These are phyloP conservation scores for Neosilurus hyrtlii DNA, from an alignment of 2,797 vertebrate species.

Conservation along the genomic window DNA sequence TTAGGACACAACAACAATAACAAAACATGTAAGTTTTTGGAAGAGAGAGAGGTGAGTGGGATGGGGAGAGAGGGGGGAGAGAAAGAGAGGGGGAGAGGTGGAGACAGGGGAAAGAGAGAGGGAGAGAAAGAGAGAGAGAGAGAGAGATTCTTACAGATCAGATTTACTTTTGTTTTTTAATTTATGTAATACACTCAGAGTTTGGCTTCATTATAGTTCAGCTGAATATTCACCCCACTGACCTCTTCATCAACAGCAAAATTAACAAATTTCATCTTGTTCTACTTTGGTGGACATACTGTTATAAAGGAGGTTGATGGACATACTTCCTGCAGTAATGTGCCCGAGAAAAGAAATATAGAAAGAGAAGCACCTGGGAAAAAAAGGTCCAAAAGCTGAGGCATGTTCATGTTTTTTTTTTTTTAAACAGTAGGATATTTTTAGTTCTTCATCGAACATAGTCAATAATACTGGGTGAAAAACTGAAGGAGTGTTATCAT, in stretches of 20 bases:
- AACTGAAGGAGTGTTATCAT: background rate
- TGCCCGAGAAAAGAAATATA: background rate
- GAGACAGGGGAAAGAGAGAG: too few relatives aligned
- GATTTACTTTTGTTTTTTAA: background rate
- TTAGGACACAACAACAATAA: background rate
- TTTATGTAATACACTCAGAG: background rate
- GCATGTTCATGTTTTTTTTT: background rate
- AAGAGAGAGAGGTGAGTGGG: background rate
- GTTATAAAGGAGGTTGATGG: background rate
- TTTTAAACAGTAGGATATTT: background rate
- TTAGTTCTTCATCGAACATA: background rate
- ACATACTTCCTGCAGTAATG: background rate
- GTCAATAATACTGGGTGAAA: background rate
- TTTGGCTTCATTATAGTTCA: background rate
- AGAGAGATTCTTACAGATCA: too few relatives aligned
- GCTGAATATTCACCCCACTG: too few relatives aligned
- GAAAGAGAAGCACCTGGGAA: background rate
- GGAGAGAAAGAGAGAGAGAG: too few relatives aligned
- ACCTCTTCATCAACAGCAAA: conserved; percentile 3
- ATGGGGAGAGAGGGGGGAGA: background rate
- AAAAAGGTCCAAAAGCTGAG: background rate
- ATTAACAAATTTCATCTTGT: background rate
- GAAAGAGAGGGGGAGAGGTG: too few relatives aligned
- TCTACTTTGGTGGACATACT: background rate
- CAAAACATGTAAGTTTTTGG: background rate